A percentile compares a stretch with the other conserved stretches of the same genome.
These are phyloP conservation scores for Rhopalosiphum padi DNA, from an alignment of 1,140 invertebrate species.

Conservation along the genomic window DNA sequence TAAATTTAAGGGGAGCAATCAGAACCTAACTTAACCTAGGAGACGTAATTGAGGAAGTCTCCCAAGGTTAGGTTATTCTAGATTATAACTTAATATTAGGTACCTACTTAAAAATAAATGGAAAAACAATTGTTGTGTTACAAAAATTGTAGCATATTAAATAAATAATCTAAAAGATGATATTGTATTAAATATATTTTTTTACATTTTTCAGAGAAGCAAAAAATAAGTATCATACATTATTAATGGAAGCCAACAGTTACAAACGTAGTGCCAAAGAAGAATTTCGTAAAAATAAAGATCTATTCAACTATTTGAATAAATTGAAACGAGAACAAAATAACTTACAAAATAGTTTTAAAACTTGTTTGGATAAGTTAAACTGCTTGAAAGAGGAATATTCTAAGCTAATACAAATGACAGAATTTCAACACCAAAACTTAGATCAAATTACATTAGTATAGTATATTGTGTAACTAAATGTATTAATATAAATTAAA, in stretches of 20 bases:
- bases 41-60: too few species aligned
- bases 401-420: constrained; percentile 43
- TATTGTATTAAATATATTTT: neutral
- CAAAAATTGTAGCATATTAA: too few species aligned
- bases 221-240: constrained; percentile 38
- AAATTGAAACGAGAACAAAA: constrained; percentile 43
- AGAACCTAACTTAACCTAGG: too few species aligned
- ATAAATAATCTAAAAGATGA: neutral
- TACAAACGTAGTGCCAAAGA: constrained; percentile 29
- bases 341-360: constrained; percentile 6
- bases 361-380: constrained; percentile 21
- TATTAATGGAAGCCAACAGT: constrained; percentile 40
- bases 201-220: constrained; percentile 33
- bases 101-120: too few species aligned
- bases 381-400: constrained; percentile 41
- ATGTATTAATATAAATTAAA: neutral
- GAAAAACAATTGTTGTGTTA: too few species aligned
- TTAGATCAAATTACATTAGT: constrained; percentile 37
- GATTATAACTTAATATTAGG: too few species aligned
- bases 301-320: neutral
- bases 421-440: constrained; percentile 42
- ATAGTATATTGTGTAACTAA: neutral
- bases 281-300: constrained; percentile 36
- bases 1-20: too few species aligned
- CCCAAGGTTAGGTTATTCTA: too few species aligned